phyloP scores from a whole-genome alignment of 2,888 invertebrate genomes.

The Caenorhabditis sulstoni region DNA sequence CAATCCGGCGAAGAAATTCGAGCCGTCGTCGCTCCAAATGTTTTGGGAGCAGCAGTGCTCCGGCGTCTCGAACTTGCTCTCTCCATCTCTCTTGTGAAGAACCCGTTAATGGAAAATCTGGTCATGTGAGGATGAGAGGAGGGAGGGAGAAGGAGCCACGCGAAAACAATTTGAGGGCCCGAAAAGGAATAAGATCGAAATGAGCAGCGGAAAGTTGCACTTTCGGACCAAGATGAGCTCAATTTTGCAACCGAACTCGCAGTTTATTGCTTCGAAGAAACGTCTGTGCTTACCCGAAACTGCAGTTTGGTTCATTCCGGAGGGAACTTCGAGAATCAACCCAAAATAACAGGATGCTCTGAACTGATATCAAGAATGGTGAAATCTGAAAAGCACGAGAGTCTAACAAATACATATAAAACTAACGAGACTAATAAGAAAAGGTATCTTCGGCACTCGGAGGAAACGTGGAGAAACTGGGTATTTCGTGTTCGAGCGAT shows the following conservation, averaged over 20 bases:
- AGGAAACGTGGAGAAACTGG: no score
- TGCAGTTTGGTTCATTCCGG: no score
- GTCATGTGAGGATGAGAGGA: constrained; percentile 29
- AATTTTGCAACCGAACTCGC: constrained; percentile 8
- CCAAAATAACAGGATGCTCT: no score
- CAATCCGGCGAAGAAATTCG: constrained; percentile 32
- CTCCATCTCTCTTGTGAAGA: constrained; percentile 4
- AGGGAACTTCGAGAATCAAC: no score
- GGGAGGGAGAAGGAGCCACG: constrained; percentile 3
- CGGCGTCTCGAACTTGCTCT: neutral
- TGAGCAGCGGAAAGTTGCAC: constrained; percentile 12
- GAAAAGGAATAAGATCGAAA: constrained; percentile 22
- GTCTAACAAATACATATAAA: no score
- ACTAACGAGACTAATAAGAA: no score
- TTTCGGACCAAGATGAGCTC: constrained; percentile 6
- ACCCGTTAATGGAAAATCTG: constrained; percentile 47
- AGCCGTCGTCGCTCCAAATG: constrained; percentile 15
- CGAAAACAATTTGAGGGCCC: constrained; percentile 32
- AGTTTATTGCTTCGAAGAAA: no score
- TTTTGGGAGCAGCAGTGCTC: constrained; percentile 16
- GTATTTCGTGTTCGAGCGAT: no score
- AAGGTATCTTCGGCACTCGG: no score
- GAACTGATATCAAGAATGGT: no score
- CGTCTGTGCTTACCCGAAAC: no score
- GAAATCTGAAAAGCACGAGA: no score